A percentile compares a stretch with the other conserved stretches of the same genome.
Conservation (phyloP, 2,797 vertebrate species). For the Hoplostethus atlanticus region DNA sequence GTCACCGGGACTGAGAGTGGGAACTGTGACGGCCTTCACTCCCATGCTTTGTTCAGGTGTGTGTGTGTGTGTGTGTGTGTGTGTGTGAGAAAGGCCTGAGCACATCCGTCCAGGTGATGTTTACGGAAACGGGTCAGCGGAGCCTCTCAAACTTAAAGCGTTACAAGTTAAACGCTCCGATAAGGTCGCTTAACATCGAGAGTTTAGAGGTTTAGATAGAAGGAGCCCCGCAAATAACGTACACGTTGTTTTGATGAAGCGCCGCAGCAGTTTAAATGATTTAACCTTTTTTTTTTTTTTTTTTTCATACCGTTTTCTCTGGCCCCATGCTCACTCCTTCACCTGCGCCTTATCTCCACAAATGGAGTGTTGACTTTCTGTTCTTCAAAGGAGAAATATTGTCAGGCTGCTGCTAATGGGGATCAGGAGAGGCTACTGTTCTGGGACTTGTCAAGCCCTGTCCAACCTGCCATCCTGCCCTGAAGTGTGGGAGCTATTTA, state of each 20-base stretch:
- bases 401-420: slow-evolving; percentile 81
- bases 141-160: slow-evolving; percentile 20
- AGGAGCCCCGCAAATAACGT: slow-evolving; percentile 13
- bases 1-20: slow-evolving; percentile 47
- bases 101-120: slow-evolving; percentile 1
- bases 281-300: slow-evolving; percentile 63
- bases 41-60: slow-evolving; percentile 48
- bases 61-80: slow-evolving; percentile 18
- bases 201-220: slow-evolving; percentile 19
- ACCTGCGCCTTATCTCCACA: slow-evolving; percentile 83
- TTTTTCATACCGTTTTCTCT: slow-evolving; percentile 41
- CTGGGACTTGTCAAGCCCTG: slow-evolving; percentile 81
- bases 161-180: slow-evolving; percentile 21
- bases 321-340: slow-evolving; percentile 63
- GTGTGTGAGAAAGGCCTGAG: background rate
- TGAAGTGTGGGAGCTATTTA: slow-evolving; percentile 79
- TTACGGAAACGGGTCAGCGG: slow-evolving; percentile 31
- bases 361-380: slow-evolving; percentile 83
- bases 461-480: slow-evolving; percentile 77
- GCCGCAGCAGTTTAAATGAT: slow-evolving; percentile 62
- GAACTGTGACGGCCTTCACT: slow-evolving; percentile 55
- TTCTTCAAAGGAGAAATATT: slow-evolving; percentile 83
- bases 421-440: slow-evolving; percentile 83
- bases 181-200: slow-evolving; percentile 13
- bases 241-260: slow-evolving; percentile 58